Base-by-base conservation (phyloP, 2,888 invertebrate genomes). In the Tenthredo distinguenda region DNA sequence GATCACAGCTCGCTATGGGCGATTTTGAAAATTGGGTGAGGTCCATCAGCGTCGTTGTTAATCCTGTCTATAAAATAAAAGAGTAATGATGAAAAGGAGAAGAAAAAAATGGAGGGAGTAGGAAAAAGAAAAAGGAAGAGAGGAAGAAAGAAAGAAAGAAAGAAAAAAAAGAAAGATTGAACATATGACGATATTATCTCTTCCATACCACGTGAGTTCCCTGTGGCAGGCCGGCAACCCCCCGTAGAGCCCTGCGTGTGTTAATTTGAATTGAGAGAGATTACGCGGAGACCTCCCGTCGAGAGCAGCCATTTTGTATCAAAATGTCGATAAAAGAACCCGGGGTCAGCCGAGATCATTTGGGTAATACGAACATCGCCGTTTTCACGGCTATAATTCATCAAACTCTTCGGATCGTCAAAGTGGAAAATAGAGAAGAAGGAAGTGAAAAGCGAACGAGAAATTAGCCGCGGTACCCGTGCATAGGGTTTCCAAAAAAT, bases 211-310 rank as follows among this genome's bases (percentile, higher is more conserved):
- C 88, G 90, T 87, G 88, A 90, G 90, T 89, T 90, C 89, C 89
- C 90, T 88, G 88, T 89, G 89, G 90, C 90, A 90, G 89, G 88
- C 84, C 86, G 86, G 68, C 62, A 86, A 89, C 90, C 90, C 88
- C 91, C 91, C 88, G 89, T 88, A 87, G 92, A 87, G 91, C 93
- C 88, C 93, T 91, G 93, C 94, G 93, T 94, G 95, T 94, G 95
- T 95, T 95, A 95, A 95, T 95, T 95, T 95, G 95, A 94, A 94
- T 94, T 94, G 94, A 91, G 93, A 93, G 94, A 95, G 95, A 95
- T 95, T 95, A 95, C 95, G 95, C 94, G 91, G 90, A 86, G 93
- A 90, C 92, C 90, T 92, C 93, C 93, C 91, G 92, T 89, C 89
- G 93, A 87, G 93, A 91, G 92, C 92, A 92, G 93, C 93, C 93